Evolutionary conservation across 2,113 vertebrate species (phyloP).

Genomic region (Colius striatus): DNA sequence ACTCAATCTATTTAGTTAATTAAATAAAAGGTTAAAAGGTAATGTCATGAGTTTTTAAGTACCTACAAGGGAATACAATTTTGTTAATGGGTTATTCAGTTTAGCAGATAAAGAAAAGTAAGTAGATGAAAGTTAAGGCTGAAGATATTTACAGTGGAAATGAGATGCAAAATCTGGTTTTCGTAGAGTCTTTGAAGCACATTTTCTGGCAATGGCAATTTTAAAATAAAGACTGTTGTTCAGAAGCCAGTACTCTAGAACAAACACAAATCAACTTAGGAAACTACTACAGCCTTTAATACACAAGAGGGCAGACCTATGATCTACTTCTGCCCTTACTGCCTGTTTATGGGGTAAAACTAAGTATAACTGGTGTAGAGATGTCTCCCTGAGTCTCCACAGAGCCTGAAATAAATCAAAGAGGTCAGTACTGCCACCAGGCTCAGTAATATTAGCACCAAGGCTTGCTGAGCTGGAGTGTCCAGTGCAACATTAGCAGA

Average conservation of each 20-base stretch:
- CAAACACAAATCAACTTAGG: neutral
- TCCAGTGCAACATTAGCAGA: neutral
- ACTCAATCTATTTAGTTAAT: neutral
- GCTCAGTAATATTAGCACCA: neutral
- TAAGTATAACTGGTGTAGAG: neutral
- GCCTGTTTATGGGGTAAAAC: neutral
- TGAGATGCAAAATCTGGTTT: neutral
- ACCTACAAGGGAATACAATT: neutral
- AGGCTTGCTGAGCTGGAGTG: neutral
- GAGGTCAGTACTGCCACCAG: neutral
- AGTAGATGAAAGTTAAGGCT: neutral
- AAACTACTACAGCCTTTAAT: neutral
- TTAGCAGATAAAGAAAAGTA: neutral
- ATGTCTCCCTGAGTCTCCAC: neutral
- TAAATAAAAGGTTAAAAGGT: slow-evolving; percentile 26
- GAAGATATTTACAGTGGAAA: neutral
- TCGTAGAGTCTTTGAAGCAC: neutral
- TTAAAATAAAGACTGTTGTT: neutral
- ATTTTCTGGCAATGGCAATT: neutral
- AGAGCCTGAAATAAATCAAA: neutral
- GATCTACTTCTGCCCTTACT: neutral
- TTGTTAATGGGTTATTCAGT: neutral
- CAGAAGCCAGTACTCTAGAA: neutral
- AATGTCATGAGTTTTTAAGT: slow-evolving; percentile 23
- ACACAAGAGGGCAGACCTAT: neutral